These are phyloP conservation scores for Nannoperca australis DNA, from an alignment of 2,797 vertebrate species.

Conservation along the genomic window DNA sequence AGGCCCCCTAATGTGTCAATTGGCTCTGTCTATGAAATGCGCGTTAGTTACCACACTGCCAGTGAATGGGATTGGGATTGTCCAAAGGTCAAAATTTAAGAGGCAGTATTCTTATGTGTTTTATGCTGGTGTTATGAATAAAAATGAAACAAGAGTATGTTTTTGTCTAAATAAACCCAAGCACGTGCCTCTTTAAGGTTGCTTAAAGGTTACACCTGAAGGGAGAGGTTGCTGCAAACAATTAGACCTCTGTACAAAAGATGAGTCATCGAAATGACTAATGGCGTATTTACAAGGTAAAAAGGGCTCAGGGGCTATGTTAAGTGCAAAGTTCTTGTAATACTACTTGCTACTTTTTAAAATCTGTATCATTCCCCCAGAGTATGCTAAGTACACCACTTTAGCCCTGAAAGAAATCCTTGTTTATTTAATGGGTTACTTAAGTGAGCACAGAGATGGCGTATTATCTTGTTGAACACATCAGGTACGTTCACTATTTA, in stretches of 20 bases:
- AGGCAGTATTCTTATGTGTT: background rate
- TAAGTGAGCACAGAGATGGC: constrained; percentile 42
- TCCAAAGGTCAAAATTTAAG: background rate
- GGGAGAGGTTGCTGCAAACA: constrained; percentile 41
- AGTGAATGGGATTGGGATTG: constrained; percentile 6
- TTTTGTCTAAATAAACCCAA: constrained; percentile 36
- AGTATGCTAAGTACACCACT: constrained; percentile 59
- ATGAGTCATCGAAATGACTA: constrained; percentile 62
- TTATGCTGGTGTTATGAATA: constrained; percentile 14
- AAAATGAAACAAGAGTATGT: background rate
- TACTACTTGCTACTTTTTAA: constrained; percentile 30
- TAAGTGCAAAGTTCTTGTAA: constrained; percentile 65
- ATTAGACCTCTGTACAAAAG: constrained; percentile 45
- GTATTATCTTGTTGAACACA: constrained; percentile 49
- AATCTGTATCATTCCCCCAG: constrained; percentile 45
- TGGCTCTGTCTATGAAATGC: constrained; percentile 19
- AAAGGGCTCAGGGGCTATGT: constrained; percentile 50
- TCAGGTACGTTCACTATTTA: constrained; percentile 27
- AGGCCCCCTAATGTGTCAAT: constrained; percentile 12
- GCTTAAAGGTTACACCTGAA: constrained; percentile 46
- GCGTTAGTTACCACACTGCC: constrained; percentile 10
- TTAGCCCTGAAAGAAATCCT: constrained; percentile 26
- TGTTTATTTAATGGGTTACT: constrained; percentile 64
- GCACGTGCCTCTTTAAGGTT: constrained; percentile 34
- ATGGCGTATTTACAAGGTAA: constrained; percentile 50